Conservation (phyloP, 2,113 vertebrate genomes). For the Sardina pilchardus region DNA sequence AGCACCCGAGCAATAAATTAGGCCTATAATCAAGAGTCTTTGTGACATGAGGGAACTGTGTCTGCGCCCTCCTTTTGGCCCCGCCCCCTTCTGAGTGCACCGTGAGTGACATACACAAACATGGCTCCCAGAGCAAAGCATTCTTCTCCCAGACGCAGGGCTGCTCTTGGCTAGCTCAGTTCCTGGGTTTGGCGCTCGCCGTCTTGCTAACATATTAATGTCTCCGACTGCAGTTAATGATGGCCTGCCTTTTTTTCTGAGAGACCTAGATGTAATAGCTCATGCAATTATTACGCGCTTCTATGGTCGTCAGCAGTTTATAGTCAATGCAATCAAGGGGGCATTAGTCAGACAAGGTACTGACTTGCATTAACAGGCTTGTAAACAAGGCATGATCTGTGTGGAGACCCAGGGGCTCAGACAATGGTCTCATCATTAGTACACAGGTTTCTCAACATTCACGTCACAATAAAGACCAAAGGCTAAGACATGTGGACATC, state of each 20-base stretch:
- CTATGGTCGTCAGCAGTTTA: conserved; percentile 19
- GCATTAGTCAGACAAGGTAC: neutral
- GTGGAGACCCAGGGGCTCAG: neutral
- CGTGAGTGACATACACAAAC: conserved; percentile 75
- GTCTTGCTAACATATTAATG: conserved; percentile 32
- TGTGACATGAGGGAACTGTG: conserved; percentile 60
- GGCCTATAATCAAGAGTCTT: conserved; percentile 66
- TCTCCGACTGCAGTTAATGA: conserved; percentile 28
- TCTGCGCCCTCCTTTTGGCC: conserved; percentile 60
- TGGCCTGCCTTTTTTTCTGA: conserved; percentile 31
- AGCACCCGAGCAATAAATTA: conserved; percentile 65
- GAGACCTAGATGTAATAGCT: neutral
- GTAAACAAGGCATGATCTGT: conserved; percentile 28
- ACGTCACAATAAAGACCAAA: neutral
- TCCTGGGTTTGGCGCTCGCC: conserved; percentile 27
- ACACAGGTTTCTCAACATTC: neutral
- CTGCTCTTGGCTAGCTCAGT: conserved; percentile 48
- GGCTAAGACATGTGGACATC: neutral
- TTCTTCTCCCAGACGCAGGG: conserved; percentile 55
- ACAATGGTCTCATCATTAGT: neutral
- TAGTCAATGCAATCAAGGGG: neutral
- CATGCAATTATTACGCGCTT: neutral
- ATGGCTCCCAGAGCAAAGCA: conserved; percentile 54
- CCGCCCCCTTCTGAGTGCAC: conserved; percentile 51
- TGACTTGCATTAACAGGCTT: neutral